phyloP scores from a whole-genome alignment of 2,113 vertebrate genomes.

The Circaetus cinerascens region DNA sequence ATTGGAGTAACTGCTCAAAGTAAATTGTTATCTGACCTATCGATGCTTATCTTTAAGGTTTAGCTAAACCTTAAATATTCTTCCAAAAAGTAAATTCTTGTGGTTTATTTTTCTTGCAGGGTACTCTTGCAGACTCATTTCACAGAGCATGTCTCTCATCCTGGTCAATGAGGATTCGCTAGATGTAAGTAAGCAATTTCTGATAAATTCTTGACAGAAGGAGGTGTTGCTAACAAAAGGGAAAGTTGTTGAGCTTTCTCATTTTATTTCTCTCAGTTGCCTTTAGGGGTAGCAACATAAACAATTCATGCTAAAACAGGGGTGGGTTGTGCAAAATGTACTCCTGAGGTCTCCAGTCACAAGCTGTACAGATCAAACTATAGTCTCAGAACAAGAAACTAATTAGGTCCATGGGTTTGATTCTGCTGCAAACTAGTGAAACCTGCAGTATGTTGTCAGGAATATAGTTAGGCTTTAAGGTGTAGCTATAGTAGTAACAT shows the following conservation, averaged over 20 bases:
- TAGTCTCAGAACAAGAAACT: not conserved
- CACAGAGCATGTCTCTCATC: conserved; percentile 96
- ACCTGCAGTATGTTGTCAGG: not conserved
- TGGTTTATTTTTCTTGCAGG: conserved; percentile 73
- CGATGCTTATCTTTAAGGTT: not conserved
- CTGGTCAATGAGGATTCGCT: conserved; percentile 95
- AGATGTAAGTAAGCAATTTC: conserved; percentile 85
- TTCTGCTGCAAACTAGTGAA: not conserved
- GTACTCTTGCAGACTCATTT: conserved; percentile 92
- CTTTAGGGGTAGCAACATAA: not conserved
- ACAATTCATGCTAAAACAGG: not conserved
- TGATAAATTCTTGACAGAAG: not conserved
- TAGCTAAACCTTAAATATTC: not conserved
- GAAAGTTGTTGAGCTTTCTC: not conserved
- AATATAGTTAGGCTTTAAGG: not conserved
- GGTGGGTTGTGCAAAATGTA: not conserved
- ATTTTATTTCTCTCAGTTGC: not conserved
- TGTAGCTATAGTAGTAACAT: rapidly evolving
- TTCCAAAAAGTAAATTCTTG: not conserved
- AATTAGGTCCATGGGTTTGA: not conserved
- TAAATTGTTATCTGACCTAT: not conserved
- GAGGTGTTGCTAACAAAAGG: not conserved
- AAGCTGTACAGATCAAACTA: not conserved
- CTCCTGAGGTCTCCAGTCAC: not conserved
- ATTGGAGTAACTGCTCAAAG: not conserved